Evolutionary conservation across 2,113 vertebrate species (phyloP), one percentile per base, ranked within the genome.

Genomic region (Rana temporaria): DNA sequence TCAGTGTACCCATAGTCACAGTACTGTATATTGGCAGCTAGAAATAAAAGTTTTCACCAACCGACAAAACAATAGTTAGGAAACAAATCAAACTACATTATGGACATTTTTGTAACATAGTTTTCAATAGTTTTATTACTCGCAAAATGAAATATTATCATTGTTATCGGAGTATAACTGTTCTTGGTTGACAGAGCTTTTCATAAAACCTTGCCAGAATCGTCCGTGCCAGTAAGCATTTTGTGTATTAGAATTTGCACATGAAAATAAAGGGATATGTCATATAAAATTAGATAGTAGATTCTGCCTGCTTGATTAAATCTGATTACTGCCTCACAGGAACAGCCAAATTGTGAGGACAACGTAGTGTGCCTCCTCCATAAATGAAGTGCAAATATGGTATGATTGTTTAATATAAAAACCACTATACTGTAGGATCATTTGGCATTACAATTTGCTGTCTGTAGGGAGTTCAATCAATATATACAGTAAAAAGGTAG

Each of bases 261-360:
- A 15, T 72, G 48, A 48, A 22, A 73, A 73, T 32, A 73, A 59
- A 30, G n/a, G 16, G 17, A 73, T 32, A 57, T 59, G 52, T 56
- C 71, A 57, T 57, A 57, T 16, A 73, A 73, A 55, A 57, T 73
- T 34, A 73, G 16, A 73, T 59, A n/a, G 56, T 59, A 34, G 24
- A 30, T 56, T 17, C 38, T 59, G 53, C 3, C 38, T 59, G 53
- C 1, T 34, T 59, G 14, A 73, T 73, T 73, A 73, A 19, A 59
- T 57, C 19, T 73, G 71, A 71, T 42, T 55, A 11, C 42, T 56
- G 48, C 20, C n/a, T 32, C 70, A 12, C 16, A 34, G 38, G 67
- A 48, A 69, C 22, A 67, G 65, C 18, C 26, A 38, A 20, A 18
- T 67, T 53, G 11, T 55, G 16, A 55, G 48, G 12, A 72, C 48